Evolutionary conservation across 2,888 invertebrate genomes (phyloP).

Genomic region (Cenopis cana): DNA sequence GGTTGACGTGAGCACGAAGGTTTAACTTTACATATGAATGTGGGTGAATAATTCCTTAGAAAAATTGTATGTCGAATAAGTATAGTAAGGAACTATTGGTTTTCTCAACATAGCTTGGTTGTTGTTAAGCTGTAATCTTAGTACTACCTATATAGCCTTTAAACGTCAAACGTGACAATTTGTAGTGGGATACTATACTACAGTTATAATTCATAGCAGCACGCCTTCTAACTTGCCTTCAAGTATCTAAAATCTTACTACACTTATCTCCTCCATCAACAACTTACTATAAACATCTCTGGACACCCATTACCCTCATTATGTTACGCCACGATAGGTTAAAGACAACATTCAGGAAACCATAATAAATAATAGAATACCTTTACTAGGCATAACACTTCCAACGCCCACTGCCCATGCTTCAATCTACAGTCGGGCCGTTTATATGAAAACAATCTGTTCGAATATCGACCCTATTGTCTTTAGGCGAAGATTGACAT

Average conservation of each 20-base stretch:
- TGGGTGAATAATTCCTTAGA: not conserved
- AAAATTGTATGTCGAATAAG: too few relatives aligned
- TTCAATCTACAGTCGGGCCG: constrained; percentile 7
- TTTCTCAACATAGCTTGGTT: too few relatives aligned
- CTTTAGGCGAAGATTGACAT: not conserved
- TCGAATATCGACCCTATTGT: constrained; percentile 11
- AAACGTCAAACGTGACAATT: too few relatives aligned
- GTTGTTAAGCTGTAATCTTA: too few relatives aligned
- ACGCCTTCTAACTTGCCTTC: too few relatives aligned
- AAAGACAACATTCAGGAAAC: constrained; percentile 24
- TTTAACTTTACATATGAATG: constrained; percentile 9
- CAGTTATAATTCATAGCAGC: not conserved
- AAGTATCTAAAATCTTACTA: too few relatives aligned
- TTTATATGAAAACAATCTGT: not conserved
- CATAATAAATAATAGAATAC: constrained; percentile 45
- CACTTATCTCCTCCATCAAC: too few relatives aligned
- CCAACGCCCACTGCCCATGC: constrained; percentile 21
- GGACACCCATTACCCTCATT: not conserved
- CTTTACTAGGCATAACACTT: constrained; percentile 35
- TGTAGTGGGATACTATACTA: too few relatives aligned
- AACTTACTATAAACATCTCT: too few relatives aligned
- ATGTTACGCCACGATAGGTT: constrained; percentile 9
- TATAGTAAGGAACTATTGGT: too few relatives aligned
- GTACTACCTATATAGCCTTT: too few relatives aligned
- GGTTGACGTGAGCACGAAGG: constrained; percentile 26